Percentiles rank a stretch among this genome's conserved stretches.
Evolutionary conservation across 2,888 invertebrate genomes (phyloP).

Genomic region (Dolomedes plantarius): DNA sequence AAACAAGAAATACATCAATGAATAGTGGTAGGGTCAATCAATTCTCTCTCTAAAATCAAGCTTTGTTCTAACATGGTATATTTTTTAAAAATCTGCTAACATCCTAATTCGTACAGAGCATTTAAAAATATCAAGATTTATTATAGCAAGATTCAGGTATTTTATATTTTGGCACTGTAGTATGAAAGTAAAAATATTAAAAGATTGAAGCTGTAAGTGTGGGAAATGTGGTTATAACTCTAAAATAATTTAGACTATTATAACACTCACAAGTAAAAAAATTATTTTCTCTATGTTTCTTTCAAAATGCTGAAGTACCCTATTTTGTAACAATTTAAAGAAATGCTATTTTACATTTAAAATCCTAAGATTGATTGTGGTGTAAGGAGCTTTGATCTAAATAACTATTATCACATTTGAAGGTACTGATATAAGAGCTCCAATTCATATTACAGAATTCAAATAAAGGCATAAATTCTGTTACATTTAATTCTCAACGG

Average conservation of each 20-base stretch:
- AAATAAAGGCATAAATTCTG: neutral
- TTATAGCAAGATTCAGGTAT: neutral
- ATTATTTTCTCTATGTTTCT: neutral
- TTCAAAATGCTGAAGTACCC: neutral
- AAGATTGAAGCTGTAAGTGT: neutral
- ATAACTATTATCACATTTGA: neutral
- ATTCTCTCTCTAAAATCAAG: neutral
- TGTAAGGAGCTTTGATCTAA: constrained; percentile 3
- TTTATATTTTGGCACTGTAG: constrained; percentile 3
- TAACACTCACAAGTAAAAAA: neutral
- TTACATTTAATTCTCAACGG: neutral
- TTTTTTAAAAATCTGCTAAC: neutral
- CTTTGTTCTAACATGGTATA: neutral
- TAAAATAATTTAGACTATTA: neutral
- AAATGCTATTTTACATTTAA: constrained; percentile 1
- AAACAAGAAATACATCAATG: neutral
- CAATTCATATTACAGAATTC: neutral
- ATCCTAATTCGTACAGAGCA: neutral
- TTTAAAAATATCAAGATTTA: neutral
- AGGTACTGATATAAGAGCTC: neutral
- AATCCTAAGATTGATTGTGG: neutral
- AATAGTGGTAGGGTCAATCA: neutral
- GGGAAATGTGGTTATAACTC: neutral
- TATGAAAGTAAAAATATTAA: neutral
- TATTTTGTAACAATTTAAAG: neutral